Percentiles rank a stretch among this genome's conserved stretches.
Conservation (phyloP, 1,140 invertebrate genomes). For the Meloidogyne hapla region DNA sequence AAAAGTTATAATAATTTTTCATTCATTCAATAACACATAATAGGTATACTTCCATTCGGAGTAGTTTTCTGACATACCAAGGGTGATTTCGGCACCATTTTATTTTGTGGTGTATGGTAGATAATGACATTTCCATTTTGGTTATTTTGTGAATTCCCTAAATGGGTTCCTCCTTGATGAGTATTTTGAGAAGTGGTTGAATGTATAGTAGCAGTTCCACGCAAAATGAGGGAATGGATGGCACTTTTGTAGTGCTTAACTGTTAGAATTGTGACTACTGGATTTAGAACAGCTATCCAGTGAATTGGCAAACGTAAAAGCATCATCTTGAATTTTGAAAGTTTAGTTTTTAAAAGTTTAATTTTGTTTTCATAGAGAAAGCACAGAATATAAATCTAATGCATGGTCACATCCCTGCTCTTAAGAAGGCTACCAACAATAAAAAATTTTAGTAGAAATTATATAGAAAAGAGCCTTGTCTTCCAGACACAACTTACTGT, state of each 20-base stretch:
- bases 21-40: neutral
- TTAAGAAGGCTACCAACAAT: too few relatives aligned
- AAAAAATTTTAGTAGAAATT: too few relatives aligned
- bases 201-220: neutral
- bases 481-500: too few relatives aligned
- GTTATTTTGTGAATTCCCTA: neutral
- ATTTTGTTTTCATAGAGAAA: too few relatives aligned
- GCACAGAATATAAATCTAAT: too few relatives aligned
- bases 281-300: conserved; percentile 12
- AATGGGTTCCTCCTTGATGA: too few relatives aligned
- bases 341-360: too few relatives aligned
- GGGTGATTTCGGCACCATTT: neutral
- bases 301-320: conserved; percentile 2
- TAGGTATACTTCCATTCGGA: neutral
- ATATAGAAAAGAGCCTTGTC: too few relatives aligned
- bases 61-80: neutral
- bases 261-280: conserved; percentile 7
- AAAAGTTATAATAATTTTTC: too few relatives aligned
- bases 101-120: neutral
- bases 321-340: conserved; percentile 5
- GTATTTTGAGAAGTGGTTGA: neutral
- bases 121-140: neutral
- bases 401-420: too few relatives aligned
- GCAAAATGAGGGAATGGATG: neutral
- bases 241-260: conserved; percentile 1